phyloP scores from a whole-genome alignment of 1,140 invertebrate species.

The Caenorhabditis remanei region DNA sequence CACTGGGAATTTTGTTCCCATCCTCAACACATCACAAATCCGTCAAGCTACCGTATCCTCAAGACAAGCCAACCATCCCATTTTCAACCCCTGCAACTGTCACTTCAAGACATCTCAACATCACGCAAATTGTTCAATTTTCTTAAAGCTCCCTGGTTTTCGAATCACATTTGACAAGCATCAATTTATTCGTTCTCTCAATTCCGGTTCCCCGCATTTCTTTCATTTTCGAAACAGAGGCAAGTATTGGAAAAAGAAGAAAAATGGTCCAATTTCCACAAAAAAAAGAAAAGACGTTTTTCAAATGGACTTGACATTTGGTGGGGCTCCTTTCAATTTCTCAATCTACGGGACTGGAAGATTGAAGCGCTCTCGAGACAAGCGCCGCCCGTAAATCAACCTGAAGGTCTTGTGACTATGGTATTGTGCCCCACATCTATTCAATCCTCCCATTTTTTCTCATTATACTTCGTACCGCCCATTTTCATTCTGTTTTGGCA shows the following conservation, averaged over 20 bases:
- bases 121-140: too few species aligned
- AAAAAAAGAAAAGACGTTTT: neutral
- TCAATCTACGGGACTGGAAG: neutral
- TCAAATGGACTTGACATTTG: neutral
- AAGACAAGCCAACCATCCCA: too few species aligned
- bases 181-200: neutral
- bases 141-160: neutral
- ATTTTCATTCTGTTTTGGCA: neutral
- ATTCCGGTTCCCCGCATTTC: too few species aligned
- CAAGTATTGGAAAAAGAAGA: neutral
- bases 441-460: neutral
- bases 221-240: neutral
- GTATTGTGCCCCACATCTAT: neutral
- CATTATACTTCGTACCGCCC: neutral
- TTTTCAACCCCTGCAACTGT: too few species aligned
- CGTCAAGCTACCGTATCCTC: too few species aligned
- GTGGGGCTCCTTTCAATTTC: neutral
- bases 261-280: neutral
- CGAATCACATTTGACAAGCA: conserved; percentile 14
- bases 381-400: conserved; percentile 28
- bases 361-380: neutral
- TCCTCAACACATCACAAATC: too few species aligned
- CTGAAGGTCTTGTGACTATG: neutral
- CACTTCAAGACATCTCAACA: too few species aligned
- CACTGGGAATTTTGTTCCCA: too few species aligned